Conservation (phyloP, 2,888 invertebrate species). For the Petrophora chlorosata region DNA sequence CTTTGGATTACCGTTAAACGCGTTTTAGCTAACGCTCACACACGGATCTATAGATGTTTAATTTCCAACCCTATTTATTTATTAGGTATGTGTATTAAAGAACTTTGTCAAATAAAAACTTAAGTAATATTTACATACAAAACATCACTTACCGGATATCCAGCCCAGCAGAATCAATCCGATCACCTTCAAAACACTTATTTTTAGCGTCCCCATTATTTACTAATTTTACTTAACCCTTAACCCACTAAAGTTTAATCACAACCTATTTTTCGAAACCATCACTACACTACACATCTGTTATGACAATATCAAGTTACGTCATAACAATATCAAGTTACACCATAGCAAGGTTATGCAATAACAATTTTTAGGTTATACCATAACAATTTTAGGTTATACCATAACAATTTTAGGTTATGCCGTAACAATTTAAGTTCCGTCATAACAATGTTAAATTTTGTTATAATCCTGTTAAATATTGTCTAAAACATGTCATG, state of each 20-base stretch:
- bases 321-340: background rate
- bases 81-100: too few species aligned
- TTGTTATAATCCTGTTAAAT: conserved; percentile 22
- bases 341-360: background rate
- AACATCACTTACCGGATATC: conserved; percentile 62
- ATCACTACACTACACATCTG: conserved; percentile 33
- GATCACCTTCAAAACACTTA: conserved; percentile 47
- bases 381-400: background rate
- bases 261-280: conserved; percentile 38
- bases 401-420: background rate
- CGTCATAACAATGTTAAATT: conserved; percentile 1
- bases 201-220: conserved; percentile 60
- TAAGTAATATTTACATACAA: background rate
- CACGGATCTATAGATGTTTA: too few species aligned
- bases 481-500: conserved; percentile 33
- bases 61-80: too few species aligned
- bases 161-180: conserved; percentile 59
- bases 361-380: background rate
- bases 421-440: conserved; percentile 6
- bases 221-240: conserved; percentile 26
- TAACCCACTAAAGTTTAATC: conserved; percentile 28
- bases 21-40: too few species aligned
- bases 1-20: too few species aligned
- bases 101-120: background rate
- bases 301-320: background rate